Evolutionary conservation across 92 coral and sea anemone species (phyloP).

Genomic region (Siderastrea radians): DNA sequence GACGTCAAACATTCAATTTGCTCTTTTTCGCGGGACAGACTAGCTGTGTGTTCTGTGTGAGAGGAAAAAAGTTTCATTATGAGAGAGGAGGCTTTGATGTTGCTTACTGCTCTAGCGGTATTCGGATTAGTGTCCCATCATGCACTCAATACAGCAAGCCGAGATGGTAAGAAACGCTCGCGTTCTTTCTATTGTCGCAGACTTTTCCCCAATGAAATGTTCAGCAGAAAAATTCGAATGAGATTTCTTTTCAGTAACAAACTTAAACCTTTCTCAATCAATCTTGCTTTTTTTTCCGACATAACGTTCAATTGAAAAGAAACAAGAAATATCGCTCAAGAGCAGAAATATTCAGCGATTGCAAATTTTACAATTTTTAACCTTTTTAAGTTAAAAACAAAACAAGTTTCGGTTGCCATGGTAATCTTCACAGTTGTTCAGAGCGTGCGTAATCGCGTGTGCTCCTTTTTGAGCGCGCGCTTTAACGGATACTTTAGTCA

Average conservation of each 20-base stretch:
- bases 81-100: background rate
- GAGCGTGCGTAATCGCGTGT: background rate
- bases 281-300: too few species aligned
- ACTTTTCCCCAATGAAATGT: too few species aligned
- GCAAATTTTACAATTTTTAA: background rate
- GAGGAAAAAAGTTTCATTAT: background rate
- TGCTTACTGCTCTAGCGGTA: background rate
- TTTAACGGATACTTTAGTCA: too few species aligned
- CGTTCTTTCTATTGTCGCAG: background rate
- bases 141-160: background rate
- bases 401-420: constrained; percentile 2
- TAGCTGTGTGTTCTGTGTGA: background rate
- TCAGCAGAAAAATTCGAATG: too few species aligned
- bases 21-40: background rate
- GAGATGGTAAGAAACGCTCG: background rate
- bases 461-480: background rate
- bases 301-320: too few species aligned
- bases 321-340: too few species aligned
- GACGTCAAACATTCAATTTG: background rate
- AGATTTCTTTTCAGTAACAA: too few species aligned
- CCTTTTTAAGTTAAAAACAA: background rate
- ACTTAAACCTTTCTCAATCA: too few species aligned
- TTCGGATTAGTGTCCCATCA: background rate
- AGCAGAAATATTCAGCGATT: background rate
- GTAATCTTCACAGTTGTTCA: background rate